Conservation (phyloP, 1,140 invertebrate genomes). For the Bombus soroeensis region DNA sequence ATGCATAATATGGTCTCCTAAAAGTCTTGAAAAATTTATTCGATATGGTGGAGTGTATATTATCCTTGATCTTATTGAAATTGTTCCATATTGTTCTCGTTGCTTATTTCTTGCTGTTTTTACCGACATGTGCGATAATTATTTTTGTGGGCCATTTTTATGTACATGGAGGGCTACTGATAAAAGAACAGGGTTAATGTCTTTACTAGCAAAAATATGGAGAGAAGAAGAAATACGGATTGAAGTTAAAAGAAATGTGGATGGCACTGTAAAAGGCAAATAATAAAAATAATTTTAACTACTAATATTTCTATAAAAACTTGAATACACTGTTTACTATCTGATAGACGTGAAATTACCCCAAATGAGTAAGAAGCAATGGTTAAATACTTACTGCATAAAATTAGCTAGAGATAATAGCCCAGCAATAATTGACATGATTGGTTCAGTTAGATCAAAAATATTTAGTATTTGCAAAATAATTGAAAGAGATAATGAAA, state of each 20-base stretch:
- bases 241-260: slow-evolving; percentile 55
- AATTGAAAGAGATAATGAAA: slow-evolving; percentile 59
- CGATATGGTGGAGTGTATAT: slow-evolving; percentile 52
- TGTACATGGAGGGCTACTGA: slow-evolving; percentile 71
- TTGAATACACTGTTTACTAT: neutral
- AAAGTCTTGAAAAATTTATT: slow-evolving; percentile 61
- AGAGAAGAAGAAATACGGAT: slow-evolving; percentile 71
- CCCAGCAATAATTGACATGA: slow-evolving; percentile 61
- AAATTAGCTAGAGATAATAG: slow-evolving; percentile 54
- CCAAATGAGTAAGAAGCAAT: slow-evolving; percentile 66
- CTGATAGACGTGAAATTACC: slow-evolving; percentile 64
- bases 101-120: slow-evolving; percentile 71
- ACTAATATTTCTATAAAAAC: neutral
- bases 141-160: slow-evolving; percentile 63
- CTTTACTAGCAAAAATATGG: slow-evolving; percentile 72
- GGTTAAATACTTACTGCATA: slow-evolving; percentile 56
- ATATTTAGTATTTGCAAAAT: slow-evolving; percentile 71
- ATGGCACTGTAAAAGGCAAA: slow-evolving; percentile 65
- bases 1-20: slow-evolving; percentile 59
- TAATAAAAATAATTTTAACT: neutral
- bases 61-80: slow-evolving; percentile 67
- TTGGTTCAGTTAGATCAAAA: slow-evolving; percentile 72
- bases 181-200: slow-evolving; percentile 67
- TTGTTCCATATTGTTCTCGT: slow-evolving; percentile 49
- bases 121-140: slow-evolving; percentile 64